Percentiles rank a stretch among this genome's conserved stretches.
Conservation (phyloP, 2,797 vertebrate species). For the Danio albolineatus region DNA sequence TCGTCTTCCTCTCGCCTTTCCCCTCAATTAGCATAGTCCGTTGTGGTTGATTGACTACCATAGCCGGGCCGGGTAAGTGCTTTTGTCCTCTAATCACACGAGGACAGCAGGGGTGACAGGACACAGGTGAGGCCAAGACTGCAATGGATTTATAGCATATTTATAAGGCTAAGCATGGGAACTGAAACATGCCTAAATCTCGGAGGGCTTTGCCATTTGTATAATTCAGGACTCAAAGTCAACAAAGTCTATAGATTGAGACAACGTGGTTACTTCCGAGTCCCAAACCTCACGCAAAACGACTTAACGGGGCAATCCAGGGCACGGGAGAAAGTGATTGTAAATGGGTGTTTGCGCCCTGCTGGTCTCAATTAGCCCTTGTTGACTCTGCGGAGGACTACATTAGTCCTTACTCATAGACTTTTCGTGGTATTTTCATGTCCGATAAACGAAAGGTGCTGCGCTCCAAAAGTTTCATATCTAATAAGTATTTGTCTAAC, state of each 20-base stretch:
- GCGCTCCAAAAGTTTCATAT: not conserved
- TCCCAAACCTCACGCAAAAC: slow-evolving; percentile 13
- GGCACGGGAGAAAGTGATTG: slow-evolving; percentile 75
- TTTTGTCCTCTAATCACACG: slow-evolving; percentile 84
- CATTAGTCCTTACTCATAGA: slow-evolving; percentile 66
- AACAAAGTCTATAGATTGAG: slow-evolving; percentile 8
- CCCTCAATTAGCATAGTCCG: slow-evolving; percentile 85
- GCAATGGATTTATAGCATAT: slow-evolving; percentile 69
- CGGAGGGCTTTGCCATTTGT: slow-evolving; percentile 34
- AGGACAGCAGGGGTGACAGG: slow-evolving; percentile 83
- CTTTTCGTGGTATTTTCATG: not conserved
- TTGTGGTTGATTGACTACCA: slow-evolving; percentile 86
- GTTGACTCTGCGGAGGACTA: slow-evolving; percentile 87
- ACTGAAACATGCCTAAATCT: slow-evolving; percentile 51
- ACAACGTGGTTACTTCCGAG: slow-evolving; percentile 1
- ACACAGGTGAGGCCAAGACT: slow-evolving; percentile 83
- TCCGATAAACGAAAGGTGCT: not conserved
- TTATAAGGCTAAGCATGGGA: slow-evolving; percentile 70
- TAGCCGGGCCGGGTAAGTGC: slow-evolving; percentile 75
- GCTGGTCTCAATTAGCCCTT: slow-evolving; percentile 81
- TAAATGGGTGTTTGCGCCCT: slow-evolving; percentile 66
- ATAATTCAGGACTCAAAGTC: slow-evolving; percentile 26
- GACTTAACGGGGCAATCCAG: slow-evolving; percentile 27
- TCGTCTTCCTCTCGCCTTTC: slow-evolving; percentile 80
- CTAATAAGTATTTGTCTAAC: not conserved